A percentile compares a stretch with the other conserved stretches of the same genome.
Evolutionary conservation across 92 coral and sea anemone species (phyloP).

Genomic region (Bergia sp.): DNA sequence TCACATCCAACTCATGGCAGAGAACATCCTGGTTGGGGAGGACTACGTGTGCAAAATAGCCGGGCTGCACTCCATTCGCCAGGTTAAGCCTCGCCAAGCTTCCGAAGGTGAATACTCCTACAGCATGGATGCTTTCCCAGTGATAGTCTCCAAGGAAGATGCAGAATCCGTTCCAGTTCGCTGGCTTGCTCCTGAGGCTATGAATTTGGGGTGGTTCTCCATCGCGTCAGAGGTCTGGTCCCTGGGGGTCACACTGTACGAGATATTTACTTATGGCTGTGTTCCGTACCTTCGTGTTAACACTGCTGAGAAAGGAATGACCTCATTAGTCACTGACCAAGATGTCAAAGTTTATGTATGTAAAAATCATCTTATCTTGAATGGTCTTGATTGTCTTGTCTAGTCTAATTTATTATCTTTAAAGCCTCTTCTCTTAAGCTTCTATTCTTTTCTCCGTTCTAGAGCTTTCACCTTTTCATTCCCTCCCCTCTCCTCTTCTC

Average conservation of each 20-base stretch:
- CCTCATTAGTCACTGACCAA: background rate
- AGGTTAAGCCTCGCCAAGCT: background rate
- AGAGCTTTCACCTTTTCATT: background rate
- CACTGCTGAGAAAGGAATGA: background rate
- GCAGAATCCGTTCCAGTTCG: conserved; percentile 41
- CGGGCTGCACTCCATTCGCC: conserved; percentile 14
- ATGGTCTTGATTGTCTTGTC: too few relatives aligned
- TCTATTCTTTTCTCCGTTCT: too few relatives aligned
- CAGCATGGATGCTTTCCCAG: conserved; percentile 1
- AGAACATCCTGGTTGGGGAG: conserved; percentile 8
- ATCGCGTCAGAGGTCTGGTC: conserved; percentile 37
- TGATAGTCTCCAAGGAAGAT: background rate
- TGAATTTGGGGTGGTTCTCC: conserved; percentile 29
- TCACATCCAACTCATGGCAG: conserved; percentile 29
- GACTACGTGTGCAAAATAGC: background rate
- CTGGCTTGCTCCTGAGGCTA: conserved; percentile 62
- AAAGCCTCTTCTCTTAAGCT: too few relatives aligned
- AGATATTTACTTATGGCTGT: conserved; percentile 36
- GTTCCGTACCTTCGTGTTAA: conserved; percentile 19
- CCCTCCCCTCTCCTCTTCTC: background rate
- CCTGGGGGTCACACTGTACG: conserved; percentile 28
- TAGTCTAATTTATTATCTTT: too few relatives aligned
- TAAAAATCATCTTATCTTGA: background rate
- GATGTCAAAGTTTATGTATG: conserved; percentile 17
- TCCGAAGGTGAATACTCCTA: conserved; percentile 6